A percentile compares a stretch with the other conserved stretches of the same genome.
phyloP scores from a whole-genome alignment of 2,888 invertebrate genomes.

The Parochlus steinenii region DNA sequence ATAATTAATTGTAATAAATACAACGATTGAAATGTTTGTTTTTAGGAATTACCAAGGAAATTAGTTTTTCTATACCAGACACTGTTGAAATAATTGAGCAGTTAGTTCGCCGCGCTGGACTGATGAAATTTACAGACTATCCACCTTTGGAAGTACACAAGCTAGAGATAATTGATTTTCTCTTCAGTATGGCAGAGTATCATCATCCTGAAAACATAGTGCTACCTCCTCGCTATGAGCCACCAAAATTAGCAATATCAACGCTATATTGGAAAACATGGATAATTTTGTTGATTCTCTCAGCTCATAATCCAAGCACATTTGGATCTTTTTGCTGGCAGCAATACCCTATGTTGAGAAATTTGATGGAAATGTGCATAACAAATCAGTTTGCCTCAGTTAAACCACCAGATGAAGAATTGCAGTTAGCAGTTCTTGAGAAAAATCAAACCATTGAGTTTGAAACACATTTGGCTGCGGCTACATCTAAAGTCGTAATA shows the following conservation, averaged over 20 bases:
- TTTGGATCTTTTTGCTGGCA: constrained; percentile 80
- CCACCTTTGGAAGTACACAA: constrained; percentile 60
- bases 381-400: constrained; percentile 51
- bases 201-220: constrained; percentile 85
- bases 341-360: constrained; percentile 76
- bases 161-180: constrained; percentile 70
- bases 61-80: constrained; percentile 64
- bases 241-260: constrained; percentile 82
- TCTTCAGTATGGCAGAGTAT: constrained; percentile 82
- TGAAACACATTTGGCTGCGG: constrained; percentile 82
- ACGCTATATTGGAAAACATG: constrained; percentile 91
- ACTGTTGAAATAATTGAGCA: constrained; percentile 75
- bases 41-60: constrained; percentile 49
- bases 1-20: constrained; percentile 45
- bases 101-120: constrained; percentile 68
- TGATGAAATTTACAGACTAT: constrained; percentile 52
- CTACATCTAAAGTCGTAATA: constrained; percentile 72
- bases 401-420: constrained; percentile 43
- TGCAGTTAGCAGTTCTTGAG: constrained; percentile 52
- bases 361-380: constrained; percentile 92
- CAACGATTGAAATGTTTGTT: not conserved
- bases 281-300: constrained; percentile 69
- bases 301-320: constrained; percentile 79
- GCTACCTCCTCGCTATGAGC: constrained; percentile 61
- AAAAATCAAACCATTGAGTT: constrained; percentile 70